Evolutionary conservation across 2,888 invertebrate genomes (phyloP).

Genomic region (Brenthis daphne): DNA sequence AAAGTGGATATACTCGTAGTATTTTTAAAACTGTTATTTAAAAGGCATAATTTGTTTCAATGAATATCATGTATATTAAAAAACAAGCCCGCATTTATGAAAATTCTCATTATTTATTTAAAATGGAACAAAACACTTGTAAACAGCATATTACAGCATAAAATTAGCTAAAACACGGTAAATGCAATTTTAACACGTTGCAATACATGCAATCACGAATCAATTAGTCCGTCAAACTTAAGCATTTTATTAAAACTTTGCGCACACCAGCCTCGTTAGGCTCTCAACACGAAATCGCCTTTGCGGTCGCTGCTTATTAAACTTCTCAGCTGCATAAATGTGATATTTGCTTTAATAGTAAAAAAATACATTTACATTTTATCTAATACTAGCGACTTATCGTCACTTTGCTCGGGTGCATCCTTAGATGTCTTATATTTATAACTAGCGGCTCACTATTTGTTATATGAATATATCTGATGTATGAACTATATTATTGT

Average conservation of each 20-base stretch:
- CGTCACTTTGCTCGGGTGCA: neutral
- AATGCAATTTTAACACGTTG: conserved; percentile 29
- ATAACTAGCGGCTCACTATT: too few species aligned
- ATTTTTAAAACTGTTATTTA: conserved; percentile 10
- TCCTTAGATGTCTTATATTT: too few species aligned
- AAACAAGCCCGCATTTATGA: neutral
- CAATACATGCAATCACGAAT: conserved; percentile 34
- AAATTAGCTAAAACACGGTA: conserved; percentile 26
- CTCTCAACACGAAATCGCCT: conserved; percentile 53
- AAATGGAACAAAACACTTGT: conserved; percentile 1
- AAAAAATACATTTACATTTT: neutral
- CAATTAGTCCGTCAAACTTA: conserved; percentile 39
- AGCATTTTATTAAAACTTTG: conserved; percentile 40
- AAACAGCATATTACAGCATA: conserved; percentile 17
- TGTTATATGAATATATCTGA: too few species aligned
- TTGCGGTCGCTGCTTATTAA: conserved; percentile 66
- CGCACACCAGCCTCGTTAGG: conserved; percentile 46
- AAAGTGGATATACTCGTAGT: conserved; percentile 2
- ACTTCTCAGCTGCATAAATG: conserved; percentile 49
- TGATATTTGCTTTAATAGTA: conserved; percentile 15
- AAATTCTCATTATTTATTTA: neutral
- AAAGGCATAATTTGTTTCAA: conserved; percentile 1
- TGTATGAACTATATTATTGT: too few species aligned
- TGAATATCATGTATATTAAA: neutral
- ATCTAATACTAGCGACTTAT: neutral